Percentiles rank a stretch among this genome's conserved stretches.
Conservation (phyloP, 1,140 invertebrate species). For the Bombus balteatus region DNA sequence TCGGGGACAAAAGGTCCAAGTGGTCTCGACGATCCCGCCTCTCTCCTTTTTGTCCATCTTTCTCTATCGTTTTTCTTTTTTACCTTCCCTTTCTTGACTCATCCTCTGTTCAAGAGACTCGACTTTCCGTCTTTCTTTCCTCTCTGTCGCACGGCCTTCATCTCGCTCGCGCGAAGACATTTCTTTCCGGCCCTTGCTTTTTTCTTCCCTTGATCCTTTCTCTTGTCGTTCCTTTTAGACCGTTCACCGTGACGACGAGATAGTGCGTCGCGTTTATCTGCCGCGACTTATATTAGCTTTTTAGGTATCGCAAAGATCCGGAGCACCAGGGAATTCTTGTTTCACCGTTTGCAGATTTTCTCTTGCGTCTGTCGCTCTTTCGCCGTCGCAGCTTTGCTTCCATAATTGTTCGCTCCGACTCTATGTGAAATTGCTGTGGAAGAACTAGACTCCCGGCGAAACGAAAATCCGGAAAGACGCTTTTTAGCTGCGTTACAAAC, state of each 20-base stretch:
- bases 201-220: neutral
- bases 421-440: neutral
- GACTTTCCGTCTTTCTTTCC: neutral
- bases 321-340: slow-evolving; percentile 31
- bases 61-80: neutral
- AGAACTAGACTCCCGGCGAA: neutral
- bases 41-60: neutral
- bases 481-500: neutral
- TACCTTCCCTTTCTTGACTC: neutral
- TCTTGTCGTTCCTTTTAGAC: neutral
- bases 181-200: neutral
- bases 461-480: neutral
- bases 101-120: neutral
- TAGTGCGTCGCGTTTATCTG: slow-evolving; percentile 53
- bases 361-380: neutral
- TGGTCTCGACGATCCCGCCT: slow-evolving; percentile 34
- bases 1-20: slow-evolving; percentile 61
- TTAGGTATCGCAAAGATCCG: slow-evolving; percentile 27
- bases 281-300: slow-evolving; percentile 56
- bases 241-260: slow-evolving; percentile 44
- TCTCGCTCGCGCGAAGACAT: neutral
- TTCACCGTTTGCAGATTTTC: slow-evolving; percentile 30
- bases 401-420: neutral
- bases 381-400: no score
- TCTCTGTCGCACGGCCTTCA: neutral